These are phyloP conservation scores for Sylvilagus bachmani DNA, from an alignment of 2,113 vertebrate species.

Conservation along the genomic window DNA sequence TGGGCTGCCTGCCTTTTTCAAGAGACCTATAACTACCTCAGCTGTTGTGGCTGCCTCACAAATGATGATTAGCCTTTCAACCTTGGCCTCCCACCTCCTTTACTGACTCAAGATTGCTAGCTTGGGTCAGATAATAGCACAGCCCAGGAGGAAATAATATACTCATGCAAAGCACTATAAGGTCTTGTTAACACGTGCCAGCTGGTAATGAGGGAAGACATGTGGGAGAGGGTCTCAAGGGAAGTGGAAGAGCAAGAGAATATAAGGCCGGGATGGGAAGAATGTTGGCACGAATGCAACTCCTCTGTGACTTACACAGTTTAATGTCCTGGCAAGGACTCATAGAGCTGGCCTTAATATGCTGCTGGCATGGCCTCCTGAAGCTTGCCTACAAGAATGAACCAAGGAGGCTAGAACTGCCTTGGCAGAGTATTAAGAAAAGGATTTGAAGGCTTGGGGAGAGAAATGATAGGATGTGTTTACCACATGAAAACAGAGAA, in stretches of 20 bases:
- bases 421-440: not conserved
- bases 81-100: too few species aligned
- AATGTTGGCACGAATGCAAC: not conserved
- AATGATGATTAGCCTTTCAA: not conserved
- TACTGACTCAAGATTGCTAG: conserved; percentile 1
- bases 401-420: not conserved
- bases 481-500: not conserved
- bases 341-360: not conserved
- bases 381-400: not conserved
- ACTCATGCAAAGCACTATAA: not conserved
- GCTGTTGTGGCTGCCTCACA: not conserved
- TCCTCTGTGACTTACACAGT: not conserved
- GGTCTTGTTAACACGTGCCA: not conserved
- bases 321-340: conserved; percentile 5
- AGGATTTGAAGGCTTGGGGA: not conserved
- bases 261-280: not conserved
- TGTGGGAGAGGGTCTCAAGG: not conserved
- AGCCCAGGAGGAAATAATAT: not conserved
- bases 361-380: not conserved
- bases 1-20: not conserved
- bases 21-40: not conserved
- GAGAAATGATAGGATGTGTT: not conserved
- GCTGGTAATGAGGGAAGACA: not conserved
- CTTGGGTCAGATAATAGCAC: conserved; percentile 23
- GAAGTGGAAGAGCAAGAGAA: not conserved